phyloP scores from a whole-genome alignment of 1,140 invertebrate species.

The Caenorhabditis briggsae region DNA sequence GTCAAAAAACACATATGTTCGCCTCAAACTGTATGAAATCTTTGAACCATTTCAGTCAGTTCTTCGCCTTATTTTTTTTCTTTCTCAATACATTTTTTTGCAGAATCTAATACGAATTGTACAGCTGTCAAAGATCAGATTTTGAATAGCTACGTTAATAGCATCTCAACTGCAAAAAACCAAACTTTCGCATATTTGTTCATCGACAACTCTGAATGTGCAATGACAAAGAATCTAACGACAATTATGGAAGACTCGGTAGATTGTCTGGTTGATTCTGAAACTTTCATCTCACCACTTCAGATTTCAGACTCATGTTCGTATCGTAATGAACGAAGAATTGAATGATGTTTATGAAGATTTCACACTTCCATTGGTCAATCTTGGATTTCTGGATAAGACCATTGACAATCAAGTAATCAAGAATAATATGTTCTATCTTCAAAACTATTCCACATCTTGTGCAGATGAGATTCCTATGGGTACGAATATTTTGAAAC shows the following conservation, averaged over 20 bases:
- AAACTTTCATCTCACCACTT: neutral
- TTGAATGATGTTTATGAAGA: conserved; percentile 55
- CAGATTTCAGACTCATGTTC: conserved; percentile 56
- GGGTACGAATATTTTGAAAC: neutral
- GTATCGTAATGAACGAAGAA: conserved; percentile 23
- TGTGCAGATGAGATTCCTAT: conserved; percentile 47
- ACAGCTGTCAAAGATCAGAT: neutral
- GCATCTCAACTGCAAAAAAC: neutral
- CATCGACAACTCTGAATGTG: neutral
- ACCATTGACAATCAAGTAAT: conserved; percentile 51
- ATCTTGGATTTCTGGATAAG: conserved; percentile 11
- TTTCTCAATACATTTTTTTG: neutral
- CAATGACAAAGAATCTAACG: neutral
- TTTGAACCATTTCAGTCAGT: neutral
- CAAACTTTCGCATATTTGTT: conserved; percentile 35
- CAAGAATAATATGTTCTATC: conserved; percentile 44
- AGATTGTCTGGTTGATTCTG: neutral
- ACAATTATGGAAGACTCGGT: conserved; percentile 12
- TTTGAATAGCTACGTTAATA: neutral
- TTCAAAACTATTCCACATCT: conserved; percentile 45
- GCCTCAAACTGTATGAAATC: neutral
- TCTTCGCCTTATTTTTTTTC: neutral
- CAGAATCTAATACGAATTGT: conserved; percentile 18
- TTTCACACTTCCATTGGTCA: conserved; percentile 32
- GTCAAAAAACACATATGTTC: conserved; percentile 6